A percentile compares a stretch with the other conserved stretches of the same genome.
Conservation (phyloP, 2,113 vertebrate genomes). For the Dicentrarchus labrax region DNA sequence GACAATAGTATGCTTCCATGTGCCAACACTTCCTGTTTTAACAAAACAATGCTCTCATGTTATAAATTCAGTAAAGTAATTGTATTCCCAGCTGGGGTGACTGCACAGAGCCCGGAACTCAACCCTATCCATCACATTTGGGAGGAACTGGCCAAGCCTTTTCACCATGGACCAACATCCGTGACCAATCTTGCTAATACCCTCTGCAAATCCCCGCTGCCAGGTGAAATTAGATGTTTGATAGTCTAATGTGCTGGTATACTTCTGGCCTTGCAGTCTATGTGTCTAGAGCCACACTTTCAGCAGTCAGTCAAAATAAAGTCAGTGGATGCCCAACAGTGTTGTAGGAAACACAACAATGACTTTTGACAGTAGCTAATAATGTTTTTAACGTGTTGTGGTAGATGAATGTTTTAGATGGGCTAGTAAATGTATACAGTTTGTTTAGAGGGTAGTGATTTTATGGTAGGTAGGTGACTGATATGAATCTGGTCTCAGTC, state of each 20-base stretch:
- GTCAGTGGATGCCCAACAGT: background rate
- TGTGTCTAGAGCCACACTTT: too few relatives aligned
- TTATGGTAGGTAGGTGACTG: too few relatives aligned
- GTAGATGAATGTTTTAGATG: too few relatives aligned
- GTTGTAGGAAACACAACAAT: background rate
- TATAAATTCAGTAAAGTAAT: background rate
- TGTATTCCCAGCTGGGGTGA: background rate
- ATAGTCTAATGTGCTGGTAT: background rate
- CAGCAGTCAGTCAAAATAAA: background rate
- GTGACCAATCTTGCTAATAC: background rate
- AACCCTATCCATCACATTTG: background rate
- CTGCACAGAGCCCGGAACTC: background rate
- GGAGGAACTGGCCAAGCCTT: background rate
- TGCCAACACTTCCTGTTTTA: slow-evolving; percentile 17
- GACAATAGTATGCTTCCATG: slow-evolving; percentile 13
- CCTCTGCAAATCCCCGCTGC: too few relatives aligned
- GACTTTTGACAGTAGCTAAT: background rate
- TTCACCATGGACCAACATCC: background rate
- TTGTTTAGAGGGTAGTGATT: too few relatives aligned
- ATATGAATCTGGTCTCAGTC: too few relatives aligned
- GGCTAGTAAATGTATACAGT: too few relatives aligned
- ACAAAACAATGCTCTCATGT: slow-evolving; percentile 25
- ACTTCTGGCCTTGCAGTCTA: too few relatives aligned
- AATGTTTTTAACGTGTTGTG: background rate
- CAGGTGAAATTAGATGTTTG: background rate